phyloP scores from a whole-genome alignment of 2,113 vertebrate species.

The Typhlomys cinereus region DNA sequence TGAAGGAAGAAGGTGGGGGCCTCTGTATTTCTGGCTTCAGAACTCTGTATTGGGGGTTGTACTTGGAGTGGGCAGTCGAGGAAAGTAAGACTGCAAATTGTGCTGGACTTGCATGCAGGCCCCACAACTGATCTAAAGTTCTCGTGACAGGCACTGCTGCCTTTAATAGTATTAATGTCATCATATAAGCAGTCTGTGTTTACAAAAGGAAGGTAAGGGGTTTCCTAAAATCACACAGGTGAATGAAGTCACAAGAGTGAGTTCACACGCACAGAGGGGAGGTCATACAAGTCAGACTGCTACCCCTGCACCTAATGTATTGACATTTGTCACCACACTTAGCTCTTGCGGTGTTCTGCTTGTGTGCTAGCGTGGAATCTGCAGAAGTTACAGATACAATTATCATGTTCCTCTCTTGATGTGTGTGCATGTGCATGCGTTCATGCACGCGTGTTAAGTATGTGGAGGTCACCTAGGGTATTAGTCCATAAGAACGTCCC shows the following conservation, averaged over 20 bases:
- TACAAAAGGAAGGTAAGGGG: not conserved
- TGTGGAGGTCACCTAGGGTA: not conserved
- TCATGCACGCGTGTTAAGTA: too few relatives aligned
- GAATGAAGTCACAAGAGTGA: too few relatives aligned
- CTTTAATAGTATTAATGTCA: not conserved
- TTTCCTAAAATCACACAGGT: not conserved
- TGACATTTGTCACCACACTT: fast-evolving
- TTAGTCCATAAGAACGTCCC: not conserved
- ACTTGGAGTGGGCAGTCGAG: too few relatives aligned
- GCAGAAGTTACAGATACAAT: not conserved
- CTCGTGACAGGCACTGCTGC: not conserved
- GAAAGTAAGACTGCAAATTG: not conserved
- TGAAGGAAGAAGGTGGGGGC: not conserved
- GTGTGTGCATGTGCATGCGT: too few relatives aligned
- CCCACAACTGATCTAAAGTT: not conserved
- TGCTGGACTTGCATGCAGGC: not conserved
- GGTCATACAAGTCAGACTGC: too few relatives aligned
- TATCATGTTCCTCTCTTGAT: not conserved
- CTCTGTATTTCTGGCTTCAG: not conserved
- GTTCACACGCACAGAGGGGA: fast-evolving
- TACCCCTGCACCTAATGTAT: not conserved
- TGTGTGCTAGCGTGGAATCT: fast-evolving
- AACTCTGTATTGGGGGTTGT: not conserved
- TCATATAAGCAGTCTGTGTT: not conserved
- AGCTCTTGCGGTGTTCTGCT: too few relatives aligned